Conservation (phyloP, 2,797 vertebrate genomes). For the Schizopygopsis malacanthus region DNA sequence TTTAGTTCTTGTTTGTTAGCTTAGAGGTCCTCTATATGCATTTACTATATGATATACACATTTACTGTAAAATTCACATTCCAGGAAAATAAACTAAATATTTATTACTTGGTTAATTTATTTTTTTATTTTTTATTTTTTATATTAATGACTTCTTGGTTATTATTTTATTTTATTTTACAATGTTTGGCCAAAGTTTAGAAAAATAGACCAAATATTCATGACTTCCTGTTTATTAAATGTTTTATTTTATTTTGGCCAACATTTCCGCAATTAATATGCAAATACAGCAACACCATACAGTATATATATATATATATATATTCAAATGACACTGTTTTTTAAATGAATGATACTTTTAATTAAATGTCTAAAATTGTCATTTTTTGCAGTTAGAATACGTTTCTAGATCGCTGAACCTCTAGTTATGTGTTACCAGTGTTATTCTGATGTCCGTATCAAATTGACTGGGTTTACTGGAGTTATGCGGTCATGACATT, state of each 20-base stretch:
- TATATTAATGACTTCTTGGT: not conserved
- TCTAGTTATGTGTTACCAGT: not conserved
- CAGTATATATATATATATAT: not conserved
- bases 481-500: slow-evolving; percentile 1
- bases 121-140: too few relatives aligned
- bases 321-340: not conserved
- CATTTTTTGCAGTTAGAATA: not conserved
- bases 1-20: not conserved
- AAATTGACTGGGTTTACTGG: not conserved
- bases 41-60: not conserved
- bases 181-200: not conserved
- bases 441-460: not conserved
- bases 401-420: not conserved
- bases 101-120: not conserved
- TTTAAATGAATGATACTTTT: not conserved
- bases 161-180: too few relatives aligned
- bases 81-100: not conserved
- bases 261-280: too few relatives aligned
- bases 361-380: not conserved
- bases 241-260: not conserved
- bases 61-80: not conserved
- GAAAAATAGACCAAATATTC: not conserved
- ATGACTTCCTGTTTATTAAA: not conserved
- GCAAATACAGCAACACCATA: too few relatives aligned
- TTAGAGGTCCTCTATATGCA: not conserved